Evolutionary conservation across 1,140 invertebrate genomes (phyloP), one percentile per base, ranked within the genome.

Genomic region (Pristionchus pacificus): DNA sequence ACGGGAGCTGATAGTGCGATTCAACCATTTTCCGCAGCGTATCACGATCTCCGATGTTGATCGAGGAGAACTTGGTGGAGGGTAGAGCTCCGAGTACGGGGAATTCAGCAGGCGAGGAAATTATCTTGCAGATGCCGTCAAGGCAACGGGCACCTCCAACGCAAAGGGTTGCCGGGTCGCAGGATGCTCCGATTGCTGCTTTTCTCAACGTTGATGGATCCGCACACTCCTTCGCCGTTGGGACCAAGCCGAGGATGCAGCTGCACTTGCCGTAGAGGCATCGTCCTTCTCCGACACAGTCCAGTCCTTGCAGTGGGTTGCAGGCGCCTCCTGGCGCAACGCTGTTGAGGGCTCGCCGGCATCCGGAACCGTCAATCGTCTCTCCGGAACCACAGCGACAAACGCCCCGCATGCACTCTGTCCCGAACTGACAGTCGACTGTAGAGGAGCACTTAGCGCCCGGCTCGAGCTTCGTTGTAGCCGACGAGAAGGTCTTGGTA

Each of bases 201-300:
- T 62, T 60, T 1, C 65, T 58, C 14, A 83, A 32, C 24, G 71
- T 66, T n/a, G 74, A 57, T 2, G 75, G 49, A 24, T 74, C 68
- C 3, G 74, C 72, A 63, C 80, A 81, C 66, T 82, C 77, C 15
- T 72, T 71, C 6, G 74, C 79, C 15, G 70, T 69, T 60, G 64
- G 78, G 6, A 81, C 74, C 24, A 81, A 68, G 19, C 77, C 70
- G 25, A 70, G 66, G 10, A 74, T 65, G 62, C 80, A 81, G 1
- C 70, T 75, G 38, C 80, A 81, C n/a, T 79, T 74, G n/a, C 79
- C 81, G 57, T 83, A 80, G 33, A 82, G 72, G 58, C 80, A 81
- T 24, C 75, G 71, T 2, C 72, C 70, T 58, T 81, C 80, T 28
- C 79, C 79, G 25, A 81, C 66, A 64, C 80, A 81, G 38, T 81